Conservation (phyloP, 2,113 vertebrate genomes). For the Microcebus ravelobensis region DNA sequence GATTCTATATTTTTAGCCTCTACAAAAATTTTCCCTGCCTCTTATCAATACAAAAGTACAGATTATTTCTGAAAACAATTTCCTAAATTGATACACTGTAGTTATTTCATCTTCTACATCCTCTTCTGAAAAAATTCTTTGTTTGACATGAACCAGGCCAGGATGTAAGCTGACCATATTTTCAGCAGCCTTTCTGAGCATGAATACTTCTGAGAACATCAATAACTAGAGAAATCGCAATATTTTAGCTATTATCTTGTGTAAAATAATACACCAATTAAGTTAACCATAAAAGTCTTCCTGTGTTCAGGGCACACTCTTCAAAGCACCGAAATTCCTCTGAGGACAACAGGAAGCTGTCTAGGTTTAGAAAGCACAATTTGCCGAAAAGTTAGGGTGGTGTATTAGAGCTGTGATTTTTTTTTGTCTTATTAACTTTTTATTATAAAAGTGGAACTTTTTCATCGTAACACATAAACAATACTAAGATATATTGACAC, state of each 20-base stretch:
- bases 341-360: neutral
- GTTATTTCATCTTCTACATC: conserved; percentile 2
- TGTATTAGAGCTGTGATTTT: neutral
- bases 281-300: conserved; percentile 26
- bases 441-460: neutral
- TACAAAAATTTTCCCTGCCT: conserved; percentile 32
- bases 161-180: neutral
- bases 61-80: conserved; percentile 53
- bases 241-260: neutral
- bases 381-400: neutral
- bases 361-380: neutral
- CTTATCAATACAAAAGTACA: neutral
- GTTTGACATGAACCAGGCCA: conserved; percentile 15
- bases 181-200: conserved; percentile 12
- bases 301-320: neutral
- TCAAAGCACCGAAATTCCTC: neutral
- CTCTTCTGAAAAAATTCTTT: conserved; percentile 29
- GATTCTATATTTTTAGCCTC: conserved; percentile 23
- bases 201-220: neutral
- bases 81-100: neutral
- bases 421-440: neutral
- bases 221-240: conserved; percentile 29
- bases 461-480: neutral
- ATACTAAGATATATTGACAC: neutral
- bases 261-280: conserved; percentile 53